phyloP scores from a whole-genome alignment of 2,888 invertebrate genomes.

The Coenonympha arcania region DNA sequence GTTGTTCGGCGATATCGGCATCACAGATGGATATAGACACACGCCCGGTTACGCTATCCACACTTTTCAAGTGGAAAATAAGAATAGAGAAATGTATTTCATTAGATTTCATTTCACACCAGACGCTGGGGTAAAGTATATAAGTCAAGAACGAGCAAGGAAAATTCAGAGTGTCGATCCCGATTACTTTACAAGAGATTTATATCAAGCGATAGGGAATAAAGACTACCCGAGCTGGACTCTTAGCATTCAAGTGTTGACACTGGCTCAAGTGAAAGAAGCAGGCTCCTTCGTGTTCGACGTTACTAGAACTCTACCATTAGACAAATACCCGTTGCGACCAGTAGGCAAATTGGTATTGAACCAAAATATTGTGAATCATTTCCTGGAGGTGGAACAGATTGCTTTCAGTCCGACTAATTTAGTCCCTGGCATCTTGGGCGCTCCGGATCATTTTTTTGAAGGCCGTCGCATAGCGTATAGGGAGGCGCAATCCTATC shows the following conservation, averaged over 20 bases:
- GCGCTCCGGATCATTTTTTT: constrained; percentile 95
- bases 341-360: constrained; percentile 89
- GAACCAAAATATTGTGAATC: constrained; percentile 91
- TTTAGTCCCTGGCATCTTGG: constrained; percentile 92
- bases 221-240: constrained; percentile 82
- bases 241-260: constrained; percentile 85
- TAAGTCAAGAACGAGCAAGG: neutral
- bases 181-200: constrained; percentile 77
- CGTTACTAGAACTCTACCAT: constrained; percentile 92
- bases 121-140: neutral
- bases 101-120: constrained; percentile 93
- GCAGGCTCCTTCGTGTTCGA: constrained; percentile 90
- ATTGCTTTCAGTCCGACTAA: constrained; percentile 92
- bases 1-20: constrained; percentile 89
- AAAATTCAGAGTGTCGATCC: neutral
- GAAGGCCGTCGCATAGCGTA: constrained; percentile 90
- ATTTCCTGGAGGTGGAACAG: constrained; percentile 95
- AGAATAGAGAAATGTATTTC: constrained; percentile 78
- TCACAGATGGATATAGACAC: constrained; percentile 88
- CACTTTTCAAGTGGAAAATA: constrained; percentile 89
- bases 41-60: constrained; percentile 96
- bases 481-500: constrained; percentile 87
- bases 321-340: constrained; percentile 87
- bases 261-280: constrained; percentile 81
- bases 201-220: constrained; percentile 86